These are phyloP conservation scores for Enteromius unitaeniatus DNA, from an alignment of 2,797 vertebrate species.

Conservation along the genomic window DNA sequence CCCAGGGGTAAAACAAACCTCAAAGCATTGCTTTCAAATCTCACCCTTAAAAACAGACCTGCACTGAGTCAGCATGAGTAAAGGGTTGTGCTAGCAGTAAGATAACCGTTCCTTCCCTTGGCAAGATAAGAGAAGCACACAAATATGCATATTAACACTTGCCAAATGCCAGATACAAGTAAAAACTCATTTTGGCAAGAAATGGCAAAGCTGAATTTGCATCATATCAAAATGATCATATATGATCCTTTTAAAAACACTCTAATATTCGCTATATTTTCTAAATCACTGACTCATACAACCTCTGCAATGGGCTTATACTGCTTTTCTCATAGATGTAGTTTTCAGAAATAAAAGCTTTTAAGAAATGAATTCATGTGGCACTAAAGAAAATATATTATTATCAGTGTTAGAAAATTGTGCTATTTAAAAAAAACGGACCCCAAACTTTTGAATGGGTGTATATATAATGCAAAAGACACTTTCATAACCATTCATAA, in stretches of 20 bases:
- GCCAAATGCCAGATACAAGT: background rate
- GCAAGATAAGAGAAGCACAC: slow-evolving; percentile 26
- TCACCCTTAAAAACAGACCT: slow-evolving; percentile 33
- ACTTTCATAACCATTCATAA: background rate
- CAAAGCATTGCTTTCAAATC: slow-evolving; percentile 24
- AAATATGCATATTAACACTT: background rate
- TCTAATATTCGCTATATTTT: background rate
- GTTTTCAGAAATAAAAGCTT: background rate
- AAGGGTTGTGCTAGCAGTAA: slow-evolving; percentile 24
- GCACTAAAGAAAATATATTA: background rate
- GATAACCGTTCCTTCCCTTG: slow-evolving; percentile 27
- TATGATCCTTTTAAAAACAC: background rate
- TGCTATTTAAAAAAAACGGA: background rate
- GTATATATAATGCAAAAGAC: background rate
- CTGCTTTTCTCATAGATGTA: background rate
- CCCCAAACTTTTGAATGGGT: background rate
- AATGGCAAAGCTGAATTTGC: background rate
- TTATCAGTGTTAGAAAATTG: background rate
- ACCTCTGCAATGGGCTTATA: background rate
- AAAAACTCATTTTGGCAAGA: background rate
- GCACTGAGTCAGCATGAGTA: slow-evolving; percentile 45
- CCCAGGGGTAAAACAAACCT: slow-evolving; percentile 23
- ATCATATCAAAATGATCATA: background rate
- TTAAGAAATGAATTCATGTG: background rate
- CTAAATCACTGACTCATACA: background rate